These are phyloP conservation scores for Eucidaris tribuloides DNA, from an alignment of 35 echinoderm and acorn worm genomes.

Conservation along the genomic window DNA sequence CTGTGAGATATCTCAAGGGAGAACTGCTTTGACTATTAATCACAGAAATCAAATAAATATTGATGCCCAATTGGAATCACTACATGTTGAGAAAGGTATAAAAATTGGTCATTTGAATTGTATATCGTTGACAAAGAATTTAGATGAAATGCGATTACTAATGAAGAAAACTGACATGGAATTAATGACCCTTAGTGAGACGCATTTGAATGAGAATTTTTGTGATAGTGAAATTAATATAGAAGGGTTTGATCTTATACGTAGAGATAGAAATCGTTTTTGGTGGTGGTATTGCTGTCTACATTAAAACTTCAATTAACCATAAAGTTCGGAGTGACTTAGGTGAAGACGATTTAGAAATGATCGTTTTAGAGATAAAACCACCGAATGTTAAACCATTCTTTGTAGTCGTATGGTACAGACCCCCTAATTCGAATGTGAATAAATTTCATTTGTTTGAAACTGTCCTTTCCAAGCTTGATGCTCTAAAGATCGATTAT, in stretches of 20 bases:
- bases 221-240: not conserved
- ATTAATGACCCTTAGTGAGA: not conserved
- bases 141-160: not conserved
- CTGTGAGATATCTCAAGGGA: too few relatives aligned
- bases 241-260: not conserved
- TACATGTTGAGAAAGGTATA: too few relatives aligned
- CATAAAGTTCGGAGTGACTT: not conserved
- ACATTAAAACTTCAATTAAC: constrained; percentile 1
- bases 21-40: too few relatives aligned
- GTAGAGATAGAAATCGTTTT: not conserved
- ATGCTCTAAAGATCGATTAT: not conserved
- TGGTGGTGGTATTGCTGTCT: not conserved
- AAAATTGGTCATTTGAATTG: too few relatives aligned
- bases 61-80: too few relatives aligned
- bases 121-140: too few relatives aligned
- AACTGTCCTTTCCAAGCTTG: not conserved
- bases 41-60: too few relatives aligned
- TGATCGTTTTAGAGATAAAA: not conserved
- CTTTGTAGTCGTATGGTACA: not conserved
- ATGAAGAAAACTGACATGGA: not conserved
- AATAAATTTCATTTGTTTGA: not conserved
- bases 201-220: not conserved
- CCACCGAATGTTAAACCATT: not conserved
- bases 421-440: not conserved
- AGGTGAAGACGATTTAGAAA: not conserved